Percentiles rank a stretch among this genome's conserved stretches.
These are phyloP conservation scores for Eristalis arbustorum DNA, from an alignment of 2,888 invertebrate genomes.

Conservation along the genomic window DNA sequence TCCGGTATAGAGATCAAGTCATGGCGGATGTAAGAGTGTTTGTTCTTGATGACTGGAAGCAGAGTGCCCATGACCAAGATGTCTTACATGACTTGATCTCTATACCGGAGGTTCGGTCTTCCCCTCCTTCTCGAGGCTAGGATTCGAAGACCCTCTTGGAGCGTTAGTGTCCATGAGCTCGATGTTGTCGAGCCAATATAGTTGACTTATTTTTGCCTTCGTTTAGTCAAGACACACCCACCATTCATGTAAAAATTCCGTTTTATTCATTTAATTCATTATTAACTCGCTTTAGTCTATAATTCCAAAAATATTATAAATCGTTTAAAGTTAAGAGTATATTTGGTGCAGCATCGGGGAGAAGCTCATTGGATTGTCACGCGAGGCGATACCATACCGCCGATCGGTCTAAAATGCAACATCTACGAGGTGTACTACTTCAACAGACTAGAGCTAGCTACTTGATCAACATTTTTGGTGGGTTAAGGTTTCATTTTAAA, in stretches of 20 bases:
- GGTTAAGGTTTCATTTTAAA: conserved; percentile 51
- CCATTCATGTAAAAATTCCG: background rate
- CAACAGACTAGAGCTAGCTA: background rate
- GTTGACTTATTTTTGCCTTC: too few relatives aligned
- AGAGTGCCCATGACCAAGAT: too few relatives aligned
- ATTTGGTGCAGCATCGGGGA: background rate
- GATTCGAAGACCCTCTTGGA: too few relatives aligned
- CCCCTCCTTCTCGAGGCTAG: too few relatives aligned
- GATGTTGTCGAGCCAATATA: too few relatives aligned
- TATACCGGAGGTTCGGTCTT: too few relatives aligned
- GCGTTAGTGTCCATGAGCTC: too few relatives aligned
- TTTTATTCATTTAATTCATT: background rate
- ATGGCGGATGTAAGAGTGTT: too few relatives aligned
- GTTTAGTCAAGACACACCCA: background rate
- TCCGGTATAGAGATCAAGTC: too few relatives aligned
- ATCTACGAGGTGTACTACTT: background rate
- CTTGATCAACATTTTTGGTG: conserved; percentile 41
- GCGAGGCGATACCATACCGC: conserved; percentile 21
- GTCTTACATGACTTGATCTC: too few relatives aligned
- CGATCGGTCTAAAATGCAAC: background rate
- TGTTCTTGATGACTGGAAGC: too few relatives aligned
- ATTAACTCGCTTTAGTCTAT: background rate
- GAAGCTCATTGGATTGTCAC: conserved; percentile 51
- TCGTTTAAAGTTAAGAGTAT: background rate
- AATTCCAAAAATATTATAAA: background rate